Base-by-base conservation (phyloP, 1,140 invertebrate species). In the Aphidius ervi region DNA sequence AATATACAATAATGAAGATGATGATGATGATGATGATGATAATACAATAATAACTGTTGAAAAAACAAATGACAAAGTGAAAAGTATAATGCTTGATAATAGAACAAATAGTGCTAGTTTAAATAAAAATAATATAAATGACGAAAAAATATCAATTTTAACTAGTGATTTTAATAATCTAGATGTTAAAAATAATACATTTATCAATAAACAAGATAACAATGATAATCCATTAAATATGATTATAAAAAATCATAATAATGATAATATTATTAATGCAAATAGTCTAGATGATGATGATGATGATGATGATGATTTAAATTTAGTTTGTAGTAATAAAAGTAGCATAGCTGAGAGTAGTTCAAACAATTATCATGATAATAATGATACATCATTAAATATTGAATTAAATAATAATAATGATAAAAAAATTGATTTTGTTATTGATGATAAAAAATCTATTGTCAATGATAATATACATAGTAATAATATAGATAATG, bases 301-400 rank as follows among this genome's bases (percentile, higher is more conserved):
- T 9, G n/a, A 46, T 8, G n/a, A n/a, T n/a, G 46, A 57, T 7
- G 46, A 39, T 49, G 42, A 45, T 37, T 46, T 58, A n/a, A 31
- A 6, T 40, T 42, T 54, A 54, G 63, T 72, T 68, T 70, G 65
- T 69, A 74, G 69, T 56, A 70, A 74, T 52, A 72, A 63, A 41
- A 76, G 72, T 71, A 76, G 70, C 62, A 70, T 73, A 68, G 74
- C 65, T 8, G 70, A 72, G 68, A 74, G 71, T 54, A 41, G 52
- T 56, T 63, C 63, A 53, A 75, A 73, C 55, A 70, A 64, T n/a
- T 57, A 49, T 37, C 72, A 69, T 46, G 70, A 74, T 50, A 49
- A 63, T 4, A 72, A 72, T n/a, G 64, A 62, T 56, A 72, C 69
- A 0, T 63, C 63, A 1, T 71, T 73, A 41, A 69, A 69, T 66